A percentile compares a stretch with the other conserved stretches of the same genome.
phyloP scores from a whole-genome alignment of 1,140 invertebrate genomes.

The Phocides pigmalion region DNA sequence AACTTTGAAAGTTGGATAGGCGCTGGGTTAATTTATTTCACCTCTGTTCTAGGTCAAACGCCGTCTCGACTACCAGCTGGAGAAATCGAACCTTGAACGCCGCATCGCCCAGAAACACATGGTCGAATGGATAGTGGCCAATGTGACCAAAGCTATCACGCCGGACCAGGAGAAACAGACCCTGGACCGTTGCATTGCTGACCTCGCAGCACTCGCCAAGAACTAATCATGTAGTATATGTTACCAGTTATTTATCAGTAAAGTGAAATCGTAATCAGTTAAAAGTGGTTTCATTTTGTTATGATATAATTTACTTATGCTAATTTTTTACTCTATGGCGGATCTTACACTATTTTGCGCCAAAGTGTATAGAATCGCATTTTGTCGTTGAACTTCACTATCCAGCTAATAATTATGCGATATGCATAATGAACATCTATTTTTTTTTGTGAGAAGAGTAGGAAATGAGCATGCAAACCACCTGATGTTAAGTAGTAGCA shows the following conservation, averaged over 20 bases:
- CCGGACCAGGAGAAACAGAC: constrained; percentile 96
- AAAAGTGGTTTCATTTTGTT: constrained; percentile 13
- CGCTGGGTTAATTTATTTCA: too few species aligned
- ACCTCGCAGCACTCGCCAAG: constrained; percentile 89
- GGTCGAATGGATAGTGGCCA: constrained; percentile 95
- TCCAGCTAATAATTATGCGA: too few species aligned
- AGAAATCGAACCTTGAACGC: constrained; percentile 90
- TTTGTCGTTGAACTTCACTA: too few species aligned
- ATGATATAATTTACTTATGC: too few species aligned
- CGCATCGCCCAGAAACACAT: constrained; percentile 96
- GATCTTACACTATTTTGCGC: too few species aligned
- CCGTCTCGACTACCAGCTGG: constrained; percentile 95
- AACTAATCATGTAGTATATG: constrained; percentile 42
- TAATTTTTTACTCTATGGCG: too few species aligned
- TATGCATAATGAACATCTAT: too few species aligned
- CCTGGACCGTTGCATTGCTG: constrained; percentile 94
- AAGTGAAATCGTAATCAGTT: constrained; percentile 22
- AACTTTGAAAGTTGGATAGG: too few species aligned
- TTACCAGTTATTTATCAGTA: constrained; percentile 26
- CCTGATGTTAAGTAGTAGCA: too few species aligned
- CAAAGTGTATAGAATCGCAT: too few species aligned
- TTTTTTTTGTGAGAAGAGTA: too few species aligned
- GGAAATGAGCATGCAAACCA: too few species aligned
- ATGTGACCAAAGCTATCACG: constrained; percentile 94
- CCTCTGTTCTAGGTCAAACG: constrained; percentile 89